Evolutionary conservation across 2,113 vertebrate genomes (phyloP), one percentile per base, ranked within the genome.

Genomic region (Muscicapa adusta): DNA sequence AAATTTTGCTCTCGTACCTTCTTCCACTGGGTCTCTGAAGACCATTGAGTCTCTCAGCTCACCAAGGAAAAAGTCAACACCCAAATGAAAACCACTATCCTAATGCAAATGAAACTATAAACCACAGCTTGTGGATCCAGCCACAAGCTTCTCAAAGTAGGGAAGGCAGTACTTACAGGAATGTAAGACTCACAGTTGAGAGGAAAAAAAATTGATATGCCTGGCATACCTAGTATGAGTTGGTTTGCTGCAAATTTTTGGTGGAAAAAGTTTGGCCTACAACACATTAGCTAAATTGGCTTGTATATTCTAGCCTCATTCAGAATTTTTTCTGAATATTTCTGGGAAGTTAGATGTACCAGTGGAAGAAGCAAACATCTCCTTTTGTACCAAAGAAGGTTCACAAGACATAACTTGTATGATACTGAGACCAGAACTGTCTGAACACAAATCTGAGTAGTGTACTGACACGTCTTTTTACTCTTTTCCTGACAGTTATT

Each of bases 311-410:
- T 61, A 56, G 47, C 31, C 23, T 60, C 17, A 1, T 38, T 6
- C 31, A 12, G 8, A 71, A 19, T n/a, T 57, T 42, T 36, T 53
- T 42, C 3, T 66, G 17, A 73, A 12, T 73, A 25, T 76, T 86
- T 76, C 36, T 75, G 20, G 60, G n/a, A 92, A 42, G 47, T 70
- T 74, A 19, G 14, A 9, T 51, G 43, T 75, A 82, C 96, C 96
- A 93, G 95, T 97, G 97, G 96, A 98, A 98, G 96, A 97, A 98
- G 91, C 70, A 93, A 63, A 42, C 93, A 82, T 96, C 80, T 95
- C 89, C 73, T 97, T 89, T 86, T 95, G 85, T 96, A 81, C 78
- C 18, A 7, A 68, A 65, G 58, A 97, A 96, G 93, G 96, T 82
- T 97, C 96, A 98, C 96, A 97, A 97, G 96, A 97, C 95, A 85